Evolutionary conservation across 1,140 invertebrate genomes (phyloP).

Genomic region (Polyergus mexicanus): DNA sequence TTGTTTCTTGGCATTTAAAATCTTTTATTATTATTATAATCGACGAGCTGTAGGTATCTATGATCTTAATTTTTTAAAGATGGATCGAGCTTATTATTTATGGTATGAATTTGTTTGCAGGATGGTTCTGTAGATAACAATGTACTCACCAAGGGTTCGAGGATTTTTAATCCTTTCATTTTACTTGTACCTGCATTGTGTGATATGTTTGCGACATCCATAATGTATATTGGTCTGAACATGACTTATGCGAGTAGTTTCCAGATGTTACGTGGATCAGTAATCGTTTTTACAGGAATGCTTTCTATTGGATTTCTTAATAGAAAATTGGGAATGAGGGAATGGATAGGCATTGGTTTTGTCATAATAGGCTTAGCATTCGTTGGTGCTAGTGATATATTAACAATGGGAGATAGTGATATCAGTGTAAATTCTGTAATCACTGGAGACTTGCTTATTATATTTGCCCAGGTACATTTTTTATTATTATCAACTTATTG

Average conservation of each 20-base stretch:
- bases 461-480: constrained; percentile 49
- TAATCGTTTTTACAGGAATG: constrained; percentile 97
- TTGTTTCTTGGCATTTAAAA: constrained; percentile 92
- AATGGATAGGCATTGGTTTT: constrained; percentile 95
- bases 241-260: constrained; percentile 98
- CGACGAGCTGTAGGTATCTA: constrained; percentile 87
- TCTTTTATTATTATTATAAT: constrained; percentile 87
- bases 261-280: constrained; percentile 98
- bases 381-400: constrained; percentile 94
- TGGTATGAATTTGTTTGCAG: constrained; percentile 81
- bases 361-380: constrained; percentile 93
- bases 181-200: constrained; percentile 94
- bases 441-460: constrained; percentile 91
- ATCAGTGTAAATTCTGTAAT: constrained; percentile 93
- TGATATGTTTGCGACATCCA: constrained; percentile 94
- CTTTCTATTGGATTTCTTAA: constrained; percentile 96
- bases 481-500: constrained; percentile 4
- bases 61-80: constrained; percentile 52
- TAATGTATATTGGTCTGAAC: constrained; percentile 96
- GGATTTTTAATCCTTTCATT: constrained; percentile 92
- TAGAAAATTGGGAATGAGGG: constrained; percentile 88
- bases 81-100: constrained; percentile 49
- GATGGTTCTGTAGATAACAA: constrained; percentile 87
- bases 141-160: constrained; percentile 89
- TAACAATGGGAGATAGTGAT: constrained; percentile 84